Conservation (phyloP, 2,113 vertebrate species). For the Cochlearius cochlearius region DNA sequence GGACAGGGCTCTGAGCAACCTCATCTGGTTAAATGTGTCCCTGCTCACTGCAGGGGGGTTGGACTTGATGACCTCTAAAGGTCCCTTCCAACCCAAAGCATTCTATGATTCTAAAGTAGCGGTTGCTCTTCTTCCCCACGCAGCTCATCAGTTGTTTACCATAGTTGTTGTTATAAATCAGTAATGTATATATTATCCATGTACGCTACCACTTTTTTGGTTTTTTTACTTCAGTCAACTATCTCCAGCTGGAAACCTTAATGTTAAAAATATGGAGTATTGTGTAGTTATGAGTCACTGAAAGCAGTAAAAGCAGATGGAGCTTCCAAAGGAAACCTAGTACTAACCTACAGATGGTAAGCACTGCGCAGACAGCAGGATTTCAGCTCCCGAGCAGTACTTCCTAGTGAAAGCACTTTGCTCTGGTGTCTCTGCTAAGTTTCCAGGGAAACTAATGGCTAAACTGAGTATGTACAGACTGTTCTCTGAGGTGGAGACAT, state of each 20-base stretch:
- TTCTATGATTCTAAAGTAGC: neutral
- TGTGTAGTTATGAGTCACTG: neutral
- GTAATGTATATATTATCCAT: neutral
- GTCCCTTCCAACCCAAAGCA: too few relatives aligned
- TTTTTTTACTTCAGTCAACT: neutral
- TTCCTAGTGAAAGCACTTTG: neutral
- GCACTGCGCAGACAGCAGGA: neutral
- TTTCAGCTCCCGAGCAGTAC: neutral
- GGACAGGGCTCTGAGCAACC: too few relatives aligned
- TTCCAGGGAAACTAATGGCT: slow-evolving; percentile 54
- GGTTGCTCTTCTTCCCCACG: neutral
- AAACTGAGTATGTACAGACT: slow-evolving; percentile 8
- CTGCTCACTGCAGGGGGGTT: too few relatives aligned
- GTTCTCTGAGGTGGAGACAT: slow-evolving; percentile 17
- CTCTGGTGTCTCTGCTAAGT: slow-evolving; percentile 8
- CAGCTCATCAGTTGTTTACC: neutral
- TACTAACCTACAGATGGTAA: slow-evolving; percentile 22
- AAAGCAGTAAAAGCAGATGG: neutral
- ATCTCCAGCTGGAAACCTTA: neutral
- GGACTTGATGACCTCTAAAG: too few relatives aligned
- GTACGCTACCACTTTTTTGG: neutral
- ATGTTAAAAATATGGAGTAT: neutral
- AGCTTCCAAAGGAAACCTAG: neutral
- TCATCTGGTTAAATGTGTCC: too few relatives aligned
- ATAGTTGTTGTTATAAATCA: neutral